Conservation (phyloP, 2,888 invertebrate genomes). For the Tinea semifulvella region DNA sequence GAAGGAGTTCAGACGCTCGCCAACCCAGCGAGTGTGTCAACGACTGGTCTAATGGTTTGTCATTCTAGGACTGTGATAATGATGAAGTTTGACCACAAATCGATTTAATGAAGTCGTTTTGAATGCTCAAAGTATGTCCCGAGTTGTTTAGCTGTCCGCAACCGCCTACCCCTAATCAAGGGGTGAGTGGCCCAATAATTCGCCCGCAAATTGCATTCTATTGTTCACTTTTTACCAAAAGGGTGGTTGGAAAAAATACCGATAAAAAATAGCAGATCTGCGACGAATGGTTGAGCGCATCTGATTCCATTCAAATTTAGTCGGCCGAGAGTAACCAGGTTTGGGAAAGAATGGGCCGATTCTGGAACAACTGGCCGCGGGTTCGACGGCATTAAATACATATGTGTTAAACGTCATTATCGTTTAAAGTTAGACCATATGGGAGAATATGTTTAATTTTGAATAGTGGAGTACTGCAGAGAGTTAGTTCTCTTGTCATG, state of each 20-base stretch:
- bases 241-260: constrained; percentile 30
- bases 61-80: too few relatives aligned
- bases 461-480: too few relatives aligned
- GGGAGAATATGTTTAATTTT: too few relatives aligned
- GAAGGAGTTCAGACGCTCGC: too few relatives aligned
- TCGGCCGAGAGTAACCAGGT: constrained; percentile 38
- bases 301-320: constrained; percentile 42
- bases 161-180: constrained; percentile 44
- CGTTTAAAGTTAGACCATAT: too few relatives aligned
- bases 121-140: too few relatives aligned
- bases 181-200: constrained; percentile 47
- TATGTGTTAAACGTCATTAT: too few relatives aligned
- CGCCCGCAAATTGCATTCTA: constrained; percentile 65
- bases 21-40: too few relatives aligned
- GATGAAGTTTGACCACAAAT: too few relatives aligned
- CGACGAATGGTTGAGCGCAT: constrained; percentile 33
- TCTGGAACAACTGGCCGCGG: constrained; percentile 1
- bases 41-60: too few relatives aligned
- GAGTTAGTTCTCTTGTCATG: too few relatives aligned
- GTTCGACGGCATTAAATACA: not conserved
- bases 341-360: constrained; percentile 7
- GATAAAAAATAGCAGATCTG: constrained; percentile 35
- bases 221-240: constrained; percentile 64
- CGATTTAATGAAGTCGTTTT: too few relatives aligned
- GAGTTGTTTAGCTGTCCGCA: constrained; percentile 6